Evolutionary conservation across 2,113 vertebrate genomes (phyloP).

Genomic region (Vidua macroura): DNA sequence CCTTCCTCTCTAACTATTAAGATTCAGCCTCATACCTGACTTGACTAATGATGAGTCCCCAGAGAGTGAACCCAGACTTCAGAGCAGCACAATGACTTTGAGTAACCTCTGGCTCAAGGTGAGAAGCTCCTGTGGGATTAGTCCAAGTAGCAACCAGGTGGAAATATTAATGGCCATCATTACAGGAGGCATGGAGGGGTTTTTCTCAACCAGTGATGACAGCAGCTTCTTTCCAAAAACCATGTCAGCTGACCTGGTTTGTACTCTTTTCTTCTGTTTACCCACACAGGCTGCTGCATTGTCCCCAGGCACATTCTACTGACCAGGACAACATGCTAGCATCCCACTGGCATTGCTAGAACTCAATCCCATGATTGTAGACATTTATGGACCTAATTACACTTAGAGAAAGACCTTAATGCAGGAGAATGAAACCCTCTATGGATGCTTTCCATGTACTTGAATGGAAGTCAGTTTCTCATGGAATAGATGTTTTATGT

Average conservation of each 20-base stretch:
- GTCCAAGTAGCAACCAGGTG: neutral
- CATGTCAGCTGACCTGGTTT: neutral
- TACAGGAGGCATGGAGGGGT: neutral
- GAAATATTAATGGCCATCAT: neutral
- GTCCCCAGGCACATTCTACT: neutral
- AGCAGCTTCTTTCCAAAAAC: neutral
- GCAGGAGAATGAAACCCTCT: neutral
- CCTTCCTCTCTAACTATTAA: slow-evolving; percentile 2
- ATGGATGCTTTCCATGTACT: neutral
- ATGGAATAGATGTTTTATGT: neutral
- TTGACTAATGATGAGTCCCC: slow-evolving; percentile 20
- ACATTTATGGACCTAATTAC: neutral
- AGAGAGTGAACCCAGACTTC: slow-evolving; percentile 7
- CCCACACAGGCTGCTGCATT: neutral
- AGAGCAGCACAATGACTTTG: neutral
- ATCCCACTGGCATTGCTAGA: neutral
- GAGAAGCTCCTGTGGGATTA: neutral
- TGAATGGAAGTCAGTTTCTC: neutral
- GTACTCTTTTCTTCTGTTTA: neutral
- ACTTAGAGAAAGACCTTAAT: neutral
- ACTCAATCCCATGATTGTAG: neutral
- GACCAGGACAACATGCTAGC: neutral
- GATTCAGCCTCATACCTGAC: slow-evolving; percentile 30
- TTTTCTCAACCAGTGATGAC: neutral
- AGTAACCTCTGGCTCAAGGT: slow-evolving; percentile 27